phyloP scores from a whole-genome alignment of 2,797 vertebrate species.

The Bovichtus variegatus region DNA sequence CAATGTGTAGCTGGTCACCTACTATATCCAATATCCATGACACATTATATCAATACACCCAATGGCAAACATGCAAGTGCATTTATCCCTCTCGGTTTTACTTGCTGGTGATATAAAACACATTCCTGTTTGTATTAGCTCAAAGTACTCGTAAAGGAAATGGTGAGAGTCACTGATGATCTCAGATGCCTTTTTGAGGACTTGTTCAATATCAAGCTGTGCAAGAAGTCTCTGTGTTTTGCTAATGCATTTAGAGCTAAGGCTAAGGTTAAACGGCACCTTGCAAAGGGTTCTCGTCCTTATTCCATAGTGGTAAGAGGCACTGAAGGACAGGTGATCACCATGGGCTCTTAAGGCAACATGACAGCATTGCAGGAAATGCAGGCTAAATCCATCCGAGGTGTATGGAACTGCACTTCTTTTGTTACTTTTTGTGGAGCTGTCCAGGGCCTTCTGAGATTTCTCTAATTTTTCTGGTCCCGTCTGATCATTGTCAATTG shows the following conservation, averaged over 20 bases:
- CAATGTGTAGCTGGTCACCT: neutral
- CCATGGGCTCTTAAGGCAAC: too few relatives aligned
- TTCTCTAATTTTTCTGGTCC: too few relatives aligned
- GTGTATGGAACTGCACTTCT: too few relatives aligned
- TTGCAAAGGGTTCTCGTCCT: neutral
- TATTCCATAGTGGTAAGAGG: too few relatives aligned
- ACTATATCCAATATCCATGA: too few relatives aligned
- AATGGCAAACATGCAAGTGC: neutral
- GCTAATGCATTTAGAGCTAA: neutral
- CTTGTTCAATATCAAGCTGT: neutral
- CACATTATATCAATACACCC: neutral
- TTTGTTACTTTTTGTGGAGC: too few relatives aligned
- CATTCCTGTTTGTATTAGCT: neutral
- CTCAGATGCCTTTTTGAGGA: neutral
- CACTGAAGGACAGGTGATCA: too few relatives aligned
- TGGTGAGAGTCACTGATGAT: neutral
- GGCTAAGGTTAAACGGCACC: neutral
- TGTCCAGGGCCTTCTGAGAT: too few relatives aligned
- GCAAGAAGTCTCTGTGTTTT: neutral
- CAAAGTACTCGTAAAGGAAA: neutral
- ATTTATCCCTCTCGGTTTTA: neutral
- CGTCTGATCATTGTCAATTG: too few relatives aligned
- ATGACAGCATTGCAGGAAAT: too few relatives aligned
- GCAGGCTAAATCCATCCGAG: too few relatives aligned
- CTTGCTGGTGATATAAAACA: neutral